Percentiles rank a stretch among this genome's conserved stretches.
These are phyloP conservation scores for Otus sunia DNA, from an alignment of 2,113 vertebrate species.

Conservation along the genomic window DNA sequence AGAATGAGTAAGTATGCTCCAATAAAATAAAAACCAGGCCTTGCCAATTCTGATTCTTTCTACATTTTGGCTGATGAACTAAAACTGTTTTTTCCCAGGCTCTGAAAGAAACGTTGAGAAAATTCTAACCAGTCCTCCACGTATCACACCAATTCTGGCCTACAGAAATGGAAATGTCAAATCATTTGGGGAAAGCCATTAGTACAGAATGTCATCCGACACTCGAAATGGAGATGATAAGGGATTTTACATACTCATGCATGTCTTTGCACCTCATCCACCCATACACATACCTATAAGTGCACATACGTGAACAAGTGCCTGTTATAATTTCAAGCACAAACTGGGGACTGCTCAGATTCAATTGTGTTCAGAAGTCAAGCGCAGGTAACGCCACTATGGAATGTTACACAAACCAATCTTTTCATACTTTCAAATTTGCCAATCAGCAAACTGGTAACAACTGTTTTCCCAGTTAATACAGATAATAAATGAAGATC, in stretches of 20 bases:
- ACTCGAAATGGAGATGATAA: accelerated
- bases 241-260: neutral
- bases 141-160: neutral
- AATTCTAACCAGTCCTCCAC: neutral
- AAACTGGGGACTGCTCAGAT: neutral
- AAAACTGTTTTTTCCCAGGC: neutral
- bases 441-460: neutral
- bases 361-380: neutral
- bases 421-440: neutral
- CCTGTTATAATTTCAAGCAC: neutral
- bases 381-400: accelerated
- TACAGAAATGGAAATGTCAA: neutral
- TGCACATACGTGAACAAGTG: accelerated
- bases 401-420: neutral
- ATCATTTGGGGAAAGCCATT: neutral
- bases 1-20: conserved; percentile 29
- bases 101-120: conserved; percentile 1
- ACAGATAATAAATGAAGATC: neutral
- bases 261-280: neutral
- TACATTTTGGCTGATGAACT: neutral
- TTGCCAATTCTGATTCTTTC: conserved; percentile 7
- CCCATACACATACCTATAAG: accelerated
- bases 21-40: conserved; percentile 18
- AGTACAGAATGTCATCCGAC: neutral
- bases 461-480: neutral